Conservation (phyloP, 2,888 invertebrate species). For the Cepaea hortensis region DNA sequence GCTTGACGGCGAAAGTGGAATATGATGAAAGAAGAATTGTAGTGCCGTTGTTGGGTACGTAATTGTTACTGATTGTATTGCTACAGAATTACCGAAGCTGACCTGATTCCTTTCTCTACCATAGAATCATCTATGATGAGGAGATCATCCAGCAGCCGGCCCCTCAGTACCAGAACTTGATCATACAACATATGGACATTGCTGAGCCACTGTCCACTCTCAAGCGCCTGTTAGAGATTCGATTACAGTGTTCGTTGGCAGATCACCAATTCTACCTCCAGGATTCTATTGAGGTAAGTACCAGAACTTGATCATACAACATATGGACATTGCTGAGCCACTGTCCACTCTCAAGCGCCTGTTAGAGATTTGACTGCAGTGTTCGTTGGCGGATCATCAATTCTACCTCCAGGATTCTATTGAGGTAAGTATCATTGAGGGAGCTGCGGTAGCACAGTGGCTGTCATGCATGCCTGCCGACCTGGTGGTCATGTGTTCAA, state of each 20-base stretch:
- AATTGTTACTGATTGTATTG: too few species aligned
- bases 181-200: conserved; percentile 90
- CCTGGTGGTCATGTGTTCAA: too few species aligned
- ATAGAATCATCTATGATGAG: conserved; percentile 65
- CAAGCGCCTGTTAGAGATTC: conserved; percentile 85
- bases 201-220: conserved; percentile 84
- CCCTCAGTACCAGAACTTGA: conserved; percentile 77
- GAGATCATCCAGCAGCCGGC: conserved; percentile 62
- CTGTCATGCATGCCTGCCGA: too few species aligned
- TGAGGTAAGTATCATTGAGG: conserved; percentile 79
- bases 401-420: conserved; percentile 93
- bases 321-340: conserved; percentile 90
- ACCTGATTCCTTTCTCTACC: not conserved
- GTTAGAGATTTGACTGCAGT: conserved; percentile 85
- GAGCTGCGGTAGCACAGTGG: too few species aligned
- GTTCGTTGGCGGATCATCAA: conserved; percentile 85
- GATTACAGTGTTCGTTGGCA: conserved; percentile 83
- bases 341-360: conserved; percentile 83
- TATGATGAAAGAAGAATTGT: too few species aligned
- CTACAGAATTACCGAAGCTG: too few species aligned
- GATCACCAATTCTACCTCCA: conserved; percentile 91
- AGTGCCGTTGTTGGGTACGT: too few species aligned
- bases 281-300: conserved; percentile 86
- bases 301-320: conserved; percentile 81
- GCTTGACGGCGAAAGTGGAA: too few species aligned